Evolutionary conservation across 2,888 invertebrate genomes (phyloP).

Genomic region (Zelleria hepariella): DNA sequence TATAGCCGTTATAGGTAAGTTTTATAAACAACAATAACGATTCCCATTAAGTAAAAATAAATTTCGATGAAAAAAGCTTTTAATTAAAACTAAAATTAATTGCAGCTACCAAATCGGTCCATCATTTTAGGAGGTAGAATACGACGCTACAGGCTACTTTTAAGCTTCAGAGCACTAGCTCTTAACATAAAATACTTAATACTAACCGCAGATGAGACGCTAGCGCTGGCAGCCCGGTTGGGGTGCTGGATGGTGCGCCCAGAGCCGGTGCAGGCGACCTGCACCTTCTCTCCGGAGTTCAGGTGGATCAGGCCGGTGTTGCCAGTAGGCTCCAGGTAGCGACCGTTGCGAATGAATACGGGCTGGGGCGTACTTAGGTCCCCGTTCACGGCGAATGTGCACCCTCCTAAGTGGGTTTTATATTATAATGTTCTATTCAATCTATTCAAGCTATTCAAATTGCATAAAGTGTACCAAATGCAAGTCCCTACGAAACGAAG

Average conservation of each 20-base stretch:
- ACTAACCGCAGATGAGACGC: constrained; percentile 37
- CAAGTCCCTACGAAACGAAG: neutral
- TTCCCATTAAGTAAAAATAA: too few relatives aligned
- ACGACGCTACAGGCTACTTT: too few relatives aligned
- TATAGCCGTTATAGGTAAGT: too few relatives aligned
- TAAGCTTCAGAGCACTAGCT: too few relatives aligned
- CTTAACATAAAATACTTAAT: neutral
- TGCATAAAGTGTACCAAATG: neutral
- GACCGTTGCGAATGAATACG: constrained; percentile 59
- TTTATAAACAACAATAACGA: too few relatives aligned
- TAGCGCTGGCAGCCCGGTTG: constrained; percentile 23
- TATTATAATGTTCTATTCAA: too few relatives aligned
- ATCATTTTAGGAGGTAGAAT: too few relatives aligned
- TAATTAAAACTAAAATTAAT: too few relatives aligned
- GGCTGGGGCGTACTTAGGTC: constrained; percentile 73
- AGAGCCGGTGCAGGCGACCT: constrained; percentile 42
- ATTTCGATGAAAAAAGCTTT: too few relatives aligned
- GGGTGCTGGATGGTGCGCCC: constrained; percentile 43
- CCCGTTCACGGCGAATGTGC: constrained; percentile 55
- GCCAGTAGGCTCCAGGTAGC: constrained; percentile 36
- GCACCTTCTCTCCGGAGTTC: constrained; percentile 38
- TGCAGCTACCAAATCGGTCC: too few relatives aligned
- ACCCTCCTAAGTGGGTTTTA: constrained; percentile 33
- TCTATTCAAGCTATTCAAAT: neutral
- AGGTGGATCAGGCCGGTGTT: constrained; percentile 43